Base-by-base conservation (phyloP, 2,797 vertebrate genomes). In the Hippopotamyrus pictus region DNA sequence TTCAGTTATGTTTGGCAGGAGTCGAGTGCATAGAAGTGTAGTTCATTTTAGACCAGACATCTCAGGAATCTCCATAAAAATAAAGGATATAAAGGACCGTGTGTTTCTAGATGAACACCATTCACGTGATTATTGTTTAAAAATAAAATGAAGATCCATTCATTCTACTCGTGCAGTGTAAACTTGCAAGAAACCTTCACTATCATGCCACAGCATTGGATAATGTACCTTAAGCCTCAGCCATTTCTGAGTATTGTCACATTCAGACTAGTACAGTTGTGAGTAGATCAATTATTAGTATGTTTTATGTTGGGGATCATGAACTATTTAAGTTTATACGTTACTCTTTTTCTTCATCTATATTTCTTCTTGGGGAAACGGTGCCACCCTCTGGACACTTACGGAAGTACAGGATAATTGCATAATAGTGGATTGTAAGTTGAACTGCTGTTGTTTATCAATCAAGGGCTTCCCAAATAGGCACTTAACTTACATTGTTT, bases 401-500 rank as follows among this genome's bases (percentile, higher is more conserved):
- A n/a, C 62, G 29, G 73, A 79, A 79, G 29, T 44, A 41, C 73
- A 37, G 37, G 5, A 44, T 79, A 11, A 25, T 7, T 46, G 19
- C 44, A 48, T 84, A 69, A 69, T 7, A 4, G 3, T 84, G 19
- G 48, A 50, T 22, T 22, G 14, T 22, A 48, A 82, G n/a, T 41
- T 82, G 76, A 17, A 41, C 76, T 41, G 44, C 41, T 46, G 76
- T 19, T 46, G 11, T 2, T 46, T 37, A 7, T 79, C 17, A 25
- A 69, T 8, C 5, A 65, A 65, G 29, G 12, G 29, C 25, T 51
- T 44, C 33, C 19, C 46, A 51, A 69, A 79, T 17, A 79, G 33
- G 37, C n/a, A 33, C 89, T 73, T 17, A 44, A 98, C 98, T 98
- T 94, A 99, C 98, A 99, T 79, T 97, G 96, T 92, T 96, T 97